These are phyloP conservation scores for Drosophila diplacantha DNA, from an alignment of 2,888 invertebrate species.

Conservation along the genomic window DNA sequence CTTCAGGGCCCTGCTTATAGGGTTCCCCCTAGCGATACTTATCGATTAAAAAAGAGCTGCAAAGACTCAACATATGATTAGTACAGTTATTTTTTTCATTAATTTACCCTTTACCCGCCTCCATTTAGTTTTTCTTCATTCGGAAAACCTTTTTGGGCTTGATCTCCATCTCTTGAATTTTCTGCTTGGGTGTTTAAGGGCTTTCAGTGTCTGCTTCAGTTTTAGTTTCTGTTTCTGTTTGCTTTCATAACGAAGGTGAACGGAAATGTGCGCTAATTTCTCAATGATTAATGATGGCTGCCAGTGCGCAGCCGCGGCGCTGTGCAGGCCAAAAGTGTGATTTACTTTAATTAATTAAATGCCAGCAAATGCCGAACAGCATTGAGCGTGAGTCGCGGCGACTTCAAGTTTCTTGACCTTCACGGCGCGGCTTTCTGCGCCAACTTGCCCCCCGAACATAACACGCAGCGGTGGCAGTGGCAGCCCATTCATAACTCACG, in stretches of 20 bases:
- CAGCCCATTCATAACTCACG: constrained; percentile 63
- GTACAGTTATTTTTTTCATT: neutral
- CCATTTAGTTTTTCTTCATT: neutral
- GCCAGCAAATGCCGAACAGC: constrained; percentile 37
- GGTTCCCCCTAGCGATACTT: no score
- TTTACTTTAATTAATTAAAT: constrained; percentile 66
- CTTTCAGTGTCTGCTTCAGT: constrained; percentile 3
- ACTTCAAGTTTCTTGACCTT: constrained; percentile 62
- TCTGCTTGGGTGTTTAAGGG: neutral
- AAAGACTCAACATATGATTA: neutral
- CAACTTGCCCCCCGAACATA: constrained; percentile 26
- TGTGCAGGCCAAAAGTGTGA: constrained; percentile 45
- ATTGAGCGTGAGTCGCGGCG: constrained; percentile 39
- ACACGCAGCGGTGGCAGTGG: constrained; percentile 4
- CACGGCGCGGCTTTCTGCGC: constrained; percentile 45
- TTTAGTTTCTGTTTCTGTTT: constrained; percentile 7
- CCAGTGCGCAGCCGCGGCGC: constrained; percentile 25
- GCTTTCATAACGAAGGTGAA: constrained; percentile 57
- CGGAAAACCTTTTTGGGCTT: constrained; percentile 15
- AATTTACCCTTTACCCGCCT: neutral
- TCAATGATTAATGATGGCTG: constrained; percentile 56
- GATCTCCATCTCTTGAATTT: neutral
- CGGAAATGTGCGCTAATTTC: constrained; percentile 65
- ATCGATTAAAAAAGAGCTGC: neutral
- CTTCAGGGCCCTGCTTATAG: no score